Conservation (phyloP, 2,888 invertebrate species). For the Branchipolynoe longqiensis region DNA sequence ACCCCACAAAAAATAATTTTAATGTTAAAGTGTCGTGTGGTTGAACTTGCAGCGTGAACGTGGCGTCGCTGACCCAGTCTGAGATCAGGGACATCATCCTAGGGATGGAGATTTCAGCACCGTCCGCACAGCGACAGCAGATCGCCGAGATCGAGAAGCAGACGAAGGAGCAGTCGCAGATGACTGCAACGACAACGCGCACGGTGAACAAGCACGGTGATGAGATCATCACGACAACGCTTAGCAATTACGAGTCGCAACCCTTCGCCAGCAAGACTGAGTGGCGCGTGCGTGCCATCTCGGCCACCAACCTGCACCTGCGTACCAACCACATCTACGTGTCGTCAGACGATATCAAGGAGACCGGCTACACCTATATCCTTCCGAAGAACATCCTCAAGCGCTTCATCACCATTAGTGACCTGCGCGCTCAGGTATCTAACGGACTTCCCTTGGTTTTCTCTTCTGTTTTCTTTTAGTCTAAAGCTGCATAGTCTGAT, state of each 20-base stretch:
- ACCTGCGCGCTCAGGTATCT: conserved; percentile 95
- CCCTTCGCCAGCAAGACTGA: conserved; percentile 99
- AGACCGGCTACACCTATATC: conserved; percentile 96
- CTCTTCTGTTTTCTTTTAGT: too few relatives aligned
- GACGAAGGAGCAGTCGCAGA: conserved; percentile 97
- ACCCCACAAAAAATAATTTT: too few relatives aligned
- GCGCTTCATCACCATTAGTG: conserved; percentile 99
- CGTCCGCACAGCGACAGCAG: conserved; percentile 98
- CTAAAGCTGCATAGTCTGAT: too few relatives aligned
- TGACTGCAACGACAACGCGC: conserved; percentile 98
- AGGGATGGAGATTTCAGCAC: conserved; percentile 99
- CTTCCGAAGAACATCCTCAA: conserved; percentile 96
- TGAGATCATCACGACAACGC: conserved; percentile 99
- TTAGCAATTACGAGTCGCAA: conserved; percentile 98
- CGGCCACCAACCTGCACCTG: conserved; percentile 97
- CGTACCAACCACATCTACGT: conserved; percentile 99
- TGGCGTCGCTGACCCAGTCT: conserved; percentile 98
- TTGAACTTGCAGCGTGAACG: conserved; percentile 93
- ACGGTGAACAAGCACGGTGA: conserved; percentile 99
- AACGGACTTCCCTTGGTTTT: too few relatives aligned
- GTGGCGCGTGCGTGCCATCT: conserved; percentile 98
- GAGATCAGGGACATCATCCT: conserved; percentile 99
- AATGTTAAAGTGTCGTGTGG: too few relatives aligned
- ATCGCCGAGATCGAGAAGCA: conserved; percentile 99
- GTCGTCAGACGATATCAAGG: conserved; percentile 99